phyloP scores from a whole-genome alignment of 2,797 vertebrate genomes.

The Liparis tanakae region DNA sequence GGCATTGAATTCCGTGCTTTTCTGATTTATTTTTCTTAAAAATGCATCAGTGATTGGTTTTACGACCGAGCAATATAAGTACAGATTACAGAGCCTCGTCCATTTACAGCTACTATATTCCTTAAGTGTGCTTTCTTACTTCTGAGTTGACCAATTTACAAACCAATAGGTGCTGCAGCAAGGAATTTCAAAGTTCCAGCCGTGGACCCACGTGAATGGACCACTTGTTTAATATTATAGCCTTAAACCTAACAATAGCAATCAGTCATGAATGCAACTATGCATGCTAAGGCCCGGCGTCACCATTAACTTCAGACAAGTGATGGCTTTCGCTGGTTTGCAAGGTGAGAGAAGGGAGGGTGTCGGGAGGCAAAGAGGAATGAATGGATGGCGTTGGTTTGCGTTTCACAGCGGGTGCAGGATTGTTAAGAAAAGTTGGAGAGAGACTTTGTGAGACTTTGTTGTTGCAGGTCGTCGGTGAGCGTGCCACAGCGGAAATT shows the following conservation, averaged over 20 bases:
- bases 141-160: conserved; percentile 14
- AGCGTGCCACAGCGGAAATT: background rate
- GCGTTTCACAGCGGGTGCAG: conserved; percentile 18
- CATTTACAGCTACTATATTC: conserved; percentile 30
- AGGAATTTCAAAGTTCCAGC: conserved; percentile 52
- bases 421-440: conserved; percentile 33
- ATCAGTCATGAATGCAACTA: conserved; percentile 76
- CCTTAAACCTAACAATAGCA: conserved; percentile 79
- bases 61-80: conserved; percentile 47
- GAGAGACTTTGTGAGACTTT: conserved; percentile 10
- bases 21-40: background rate
- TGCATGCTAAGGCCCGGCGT: conserved; percentile 67
- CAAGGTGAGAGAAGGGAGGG: conserved; percentile 41
- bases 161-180: conserved; percentile 34
- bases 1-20: background rate
- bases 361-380: conserved; percentile 41
- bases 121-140: conserved; percentile 29
- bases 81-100: conserved; percentile 43
- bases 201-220: conserved; percentile 60
- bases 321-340: conserved; percentile 52
- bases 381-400: conserved; percentile 56
- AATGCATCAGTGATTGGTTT: conserved; percentile 28
- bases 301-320: conserved; percentile 69
- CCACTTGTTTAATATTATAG: conserved; percentile 79
- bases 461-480: conserved; percentile 1